Conservation (phyloP, 2,888 invertebrate genomes). For the Drosophila kambysellisi region DNA sequence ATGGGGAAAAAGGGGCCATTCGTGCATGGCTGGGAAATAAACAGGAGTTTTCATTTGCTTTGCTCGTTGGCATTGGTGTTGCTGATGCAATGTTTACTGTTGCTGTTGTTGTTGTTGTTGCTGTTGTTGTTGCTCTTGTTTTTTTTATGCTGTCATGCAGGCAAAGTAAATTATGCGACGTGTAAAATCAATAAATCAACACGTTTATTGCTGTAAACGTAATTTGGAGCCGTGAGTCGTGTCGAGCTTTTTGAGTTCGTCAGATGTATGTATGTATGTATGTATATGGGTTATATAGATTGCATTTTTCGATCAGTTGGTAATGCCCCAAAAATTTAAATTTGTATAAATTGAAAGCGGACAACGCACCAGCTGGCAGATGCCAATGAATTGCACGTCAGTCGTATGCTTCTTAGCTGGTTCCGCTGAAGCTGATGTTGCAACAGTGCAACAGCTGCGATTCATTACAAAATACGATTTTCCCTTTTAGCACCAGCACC, state of each 20-base stretch:
- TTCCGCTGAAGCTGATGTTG: constrained; percentile 24
- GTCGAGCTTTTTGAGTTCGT: constrained; percentile 10
- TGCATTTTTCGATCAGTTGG: constrained; percentile 25
- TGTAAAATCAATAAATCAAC: constrained; percentile 82
- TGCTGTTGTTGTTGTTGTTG: constrained; percentile 25
- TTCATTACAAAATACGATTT: constrained; percentile 78
- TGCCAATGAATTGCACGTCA: constrained; percentile 71
- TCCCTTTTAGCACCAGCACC: constrained; percentile 42
- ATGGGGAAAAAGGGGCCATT: constrained; percentile 7
- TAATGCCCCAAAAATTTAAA: constrained; percentile 53
- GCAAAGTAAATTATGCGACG: constrained; percentile 81
- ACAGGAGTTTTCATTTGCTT: constrained; percentile 75
- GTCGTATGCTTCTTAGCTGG: constrained; percentile 4
- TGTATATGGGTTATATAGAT: not conserved
- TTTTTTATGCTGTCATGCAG: constrained; percentile 55
- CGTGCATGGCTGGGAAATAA: constrained; percentile 62
- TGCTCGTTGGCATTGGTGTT: constrained; percentile 45
- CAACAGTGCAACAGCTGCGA: constrained; percentile 66
- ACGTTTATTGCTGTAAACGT: constrained; percentile 77
- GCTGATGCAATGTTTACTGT: constrained; percentile 26
- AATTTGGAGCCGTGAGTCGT: constrained; percentile 40
- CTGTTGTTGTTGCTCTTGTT: constrained; percentile 8
- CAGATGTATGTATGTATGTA: not conserved
- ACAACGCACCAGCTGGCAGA: constrained; percentile 36
- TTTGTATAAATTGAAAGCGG: constrained; percentile 49